phyloP scores from a whole-genome alignment of 2,113 vertebrate genomes.

The Myotis yumanensis region DNA sequence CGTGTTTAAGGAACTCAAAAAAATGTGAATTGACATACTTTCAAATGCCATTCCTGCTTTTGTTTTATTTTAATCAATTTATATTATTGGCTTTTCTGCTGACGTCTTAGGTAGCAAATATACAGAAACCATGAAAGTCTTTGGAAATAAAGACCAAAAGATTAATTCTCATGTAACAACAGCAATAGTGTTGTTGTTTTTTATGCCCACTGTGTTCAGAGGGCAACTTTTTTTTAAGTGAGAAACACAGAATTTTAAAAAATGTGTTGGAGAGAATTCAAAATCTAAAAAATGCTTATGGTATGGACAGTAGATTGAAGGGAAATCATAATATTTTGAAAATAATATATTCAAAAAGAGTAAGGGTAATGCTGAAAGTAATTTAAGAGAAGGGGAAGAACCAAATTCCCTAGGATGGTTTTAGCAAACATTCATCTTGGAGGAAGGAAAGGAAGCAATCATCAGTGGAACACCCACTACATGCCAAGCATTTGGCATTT shows the following conservation, averaged over 20 bases:
- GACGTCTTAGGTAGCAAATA: conserved; percentile 15
- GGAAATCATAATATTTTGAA: conserved; percentile 2
- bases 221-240: not conserved
- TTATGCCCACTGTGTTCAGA: too few species aligned
- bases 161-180: conserved; percentile 15
- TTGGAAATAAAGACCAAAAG: conserved; percentile 46
- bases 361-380: not conserved
- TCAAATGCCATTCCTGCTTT: conserved; percentile 53
- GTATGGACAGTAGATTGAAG: not conserved
- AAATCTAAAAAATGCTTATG: conserved; percentile 2
- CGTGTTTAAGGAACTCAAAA: conserved; percentile 12
- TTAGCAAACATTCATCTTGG: not conserved
- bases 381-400: not conserved
- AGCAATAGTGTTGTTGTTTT: not conserved
- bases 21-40: conserved; percentile 35
- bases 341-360: not conserved
- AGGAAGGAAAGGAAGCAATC: not conserved
- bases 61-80: conserved; percentile 51
- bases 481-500: not conserved
- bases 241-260: not conserved
- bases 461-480: not conserved
- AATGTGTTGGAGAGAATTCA: not conserved
- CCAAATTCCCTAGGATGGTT: not conserved
- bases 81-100: conserved; percentile 40
- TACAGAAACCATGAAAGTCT: conserved; percentile 28